phyloP scores from a whole-genome alignment of 1,140 invertebrate genomes.

The Pseudachorutes palmiensis region DNA sequence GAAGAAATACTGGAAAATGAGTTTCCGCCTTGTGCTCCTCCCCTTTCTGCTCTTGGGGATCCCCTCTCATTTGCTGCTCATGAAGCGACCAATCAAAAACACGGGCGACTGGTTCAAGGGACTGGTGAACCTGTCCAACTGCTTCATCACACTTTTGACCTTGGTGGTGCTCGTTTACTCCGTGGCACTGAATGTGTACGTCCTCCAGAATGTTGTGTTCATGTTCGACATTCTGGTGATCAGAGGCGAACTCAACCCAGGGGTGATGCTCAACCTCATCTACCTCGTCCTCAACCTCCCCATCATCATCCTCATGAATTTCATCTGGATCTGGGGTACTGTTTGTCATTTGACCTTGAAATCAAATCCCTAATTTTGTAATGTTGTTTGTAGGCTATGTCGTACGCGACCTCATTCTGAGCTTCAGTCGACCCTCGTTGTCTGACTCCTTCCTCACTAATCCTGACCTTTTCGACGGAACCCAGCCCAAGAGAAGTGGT shows the following conservation, averaged over 20 bases:
- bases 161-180: background rate
- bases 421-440: background rate
- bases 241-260: background rate
- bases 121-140: slow-evolving; percentile 1
- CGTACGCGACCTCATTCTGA: slow-evolving; percentile 10
- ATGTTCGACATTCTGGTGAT: slow-evolving; percentile 19
- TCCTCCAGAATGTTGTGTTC: background rate
- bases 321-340: slow-evolving; percentile 20
- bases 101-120: slow-evolving; percentile 7
- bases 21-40: slow-evolving; percentile 17
- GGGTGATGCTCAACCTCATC: background rate
- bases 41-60: slow-evolving; percentile 25
- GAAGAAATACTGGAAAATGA: slow-evolving; percentile 18
- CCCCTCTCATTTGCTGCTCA: slow-evolving; percentile 19
- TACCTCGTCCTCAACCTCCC: slow-evolving; percentile 7
- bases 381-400: slow-evolving; percentile 13
- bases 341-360: background rate
- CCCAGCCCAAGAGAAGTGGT: background rate
- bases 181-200: slow-evolving; percentile 4
- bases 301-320: slow-evolving; percentile 21
- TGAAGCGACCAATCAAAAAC: background rate
- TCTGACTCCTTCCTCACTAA: background rate
- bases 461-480: background rate
- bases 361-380: background rate
- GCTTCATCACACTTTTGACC: background rate